phyloP scores from a whole-genome alignment of 2,888 invertebrate species.

The Trachelus troglodyta region DNA sequence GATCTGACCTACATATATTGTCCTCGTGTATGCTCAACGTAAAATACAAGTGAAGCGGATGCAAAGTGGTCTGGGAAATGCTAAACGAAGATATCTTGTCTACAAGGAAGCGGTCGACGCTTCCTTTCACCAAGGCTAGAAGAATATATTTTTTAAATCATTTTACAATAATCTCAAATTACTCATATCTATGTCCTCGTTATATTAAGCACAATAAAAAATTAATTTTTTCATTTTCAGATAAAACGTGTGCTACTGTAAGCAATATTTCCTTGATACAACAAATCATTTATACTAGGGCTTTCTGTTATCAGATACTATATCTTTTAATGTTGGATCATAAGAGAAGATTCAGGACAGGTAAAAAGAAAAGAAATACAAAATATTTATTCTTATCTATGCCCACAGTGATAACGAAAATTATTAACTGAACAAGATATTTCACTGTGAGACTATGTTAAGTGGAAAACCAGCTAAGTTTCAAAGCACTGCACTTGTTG shows the following conservation, averaged over 20 bases:
- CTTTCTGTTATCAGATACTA: background rate
- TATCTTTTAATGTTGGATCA: background rate
- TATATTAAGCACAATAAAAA: background rate
- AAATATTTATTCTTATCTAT: background rate
- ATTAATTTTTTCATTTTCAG: background rate
- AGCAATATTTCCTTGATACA: background rate
- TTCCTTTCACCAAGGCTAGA: conserved; percentile 30
- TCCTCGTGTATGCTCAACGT: background rate
- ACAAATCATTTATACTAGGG: background rate
- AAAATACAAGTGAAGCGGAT: background rate
- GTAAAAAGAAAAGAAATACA: background rate
- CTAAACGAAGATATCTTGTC: conserved; percentile 28
- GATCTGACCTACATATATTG: conserved; percentile 30
- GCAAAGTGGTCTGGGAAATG: background rate
- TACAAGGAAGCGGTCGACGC: conserved; percentile 39
- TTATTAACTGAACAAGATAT: background rate
- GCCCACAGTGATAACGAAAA: background rate
- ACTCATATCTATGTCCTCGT: no score
- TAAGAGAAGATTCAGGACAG: background rate
- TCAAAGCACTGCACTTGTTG: background rate
- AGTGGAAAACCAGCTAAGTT: background rate
- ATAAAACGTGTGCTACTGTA: background rate
- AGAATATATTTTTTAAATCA: background rate
- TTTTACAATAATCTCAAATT: no score
- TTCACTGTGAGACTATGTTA: background rate